These are phyloP conservation scores for Bungarus multicinctus DNA, from an alignment of 2,113 vertebrate genomes.

Conservation along the genomic window DNA sequence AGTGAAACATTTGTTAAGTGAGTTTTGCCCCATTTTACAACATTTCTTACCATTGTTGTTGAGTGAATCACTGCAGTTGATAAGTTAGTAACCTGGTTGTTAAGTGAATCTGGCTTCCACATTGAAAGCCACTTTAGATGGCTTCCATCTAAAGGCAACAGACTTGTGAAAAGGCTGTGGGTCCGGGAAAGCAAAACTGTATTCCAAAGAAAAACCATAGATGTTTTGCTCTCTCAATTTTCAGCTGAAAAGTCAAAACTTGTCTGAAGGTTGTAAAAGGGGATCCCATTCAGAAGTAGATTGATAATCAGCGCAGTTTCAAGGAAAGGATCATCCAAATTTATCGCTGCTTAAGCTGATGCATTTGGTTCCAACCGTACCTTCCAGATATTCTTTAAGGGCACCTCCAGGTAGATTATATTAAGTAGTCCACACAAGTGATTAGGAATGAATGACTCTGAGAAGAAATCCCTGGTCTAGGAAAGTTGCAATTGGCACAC, in stretches of 20 bases:
- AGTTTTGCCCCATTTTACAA: no score
- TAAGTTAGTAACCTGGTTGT: no score
- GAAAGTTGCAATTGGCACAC: neutral
- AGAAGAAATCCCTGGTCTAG: neutral
- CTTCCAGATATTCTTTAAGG: neutral
- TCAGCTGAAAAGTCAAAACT: conserved; percentile 47
- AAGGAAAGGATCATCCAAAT: no score
- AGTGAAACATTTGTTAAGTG: no score
- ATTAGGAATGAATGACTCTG: neutral
- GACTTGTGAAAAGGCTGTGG: neutral
- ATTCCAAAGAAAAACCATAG: rapidly evolving
- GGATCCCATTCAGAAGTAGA: no score
- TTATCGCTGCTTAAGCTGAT: no score
- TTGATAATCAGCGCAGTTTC: no score
- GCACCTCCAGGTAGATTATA: neutral
- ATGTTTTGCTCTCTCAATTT: conserved; percentile 47
- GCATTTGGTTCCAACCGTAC: neutral
- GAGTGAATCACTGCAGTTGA: no score
- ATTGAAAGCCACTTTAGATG: no score
- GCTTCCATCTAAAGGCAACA: neutral
- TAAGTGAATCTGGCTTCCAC: no score
- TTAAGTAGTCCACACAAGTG: neutral
- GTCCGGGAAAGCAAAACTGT: conserved; percentile 4
- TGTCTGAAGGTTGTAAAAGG: no score
- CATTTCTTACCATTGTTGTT: no score